Evolutionary conservation across 2,113 vertebrate genomes (phyloP).

Genomic region (Riparia riparia): DNA sequence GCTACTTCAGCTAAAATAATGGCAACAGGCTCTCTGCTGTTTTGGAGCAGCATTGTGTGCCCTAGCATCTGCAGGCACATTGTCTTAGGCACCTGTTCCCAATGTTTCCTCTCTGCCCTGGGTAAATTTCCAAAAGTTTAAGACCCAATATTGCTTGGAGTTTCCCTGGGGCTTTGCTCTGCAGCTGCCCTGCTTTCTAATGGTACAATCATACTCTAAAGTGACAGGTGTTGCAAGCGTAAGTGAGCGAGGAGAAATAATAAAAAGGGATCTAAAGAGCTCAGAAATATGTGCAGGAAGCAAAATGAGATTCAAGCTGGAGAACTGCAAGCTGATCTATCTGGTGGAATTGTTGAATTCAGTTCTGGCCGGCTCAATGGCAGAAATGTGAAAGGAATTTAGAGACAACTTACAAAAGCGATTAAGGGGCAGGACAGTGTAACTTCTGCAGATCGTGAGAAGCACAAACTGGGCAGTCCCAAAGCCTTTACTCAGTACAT

Average conservation of each 20-base stretch:
- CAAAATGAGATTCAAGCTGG: conserved; percentile 45
- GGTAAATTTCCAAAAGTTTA: background rate
- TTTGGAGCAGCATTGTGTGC: background rate
- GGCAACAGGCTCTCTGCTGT: no score
- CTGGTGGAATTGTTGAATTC: conserved; percentile 42
- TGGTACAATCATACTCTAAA: background rate
- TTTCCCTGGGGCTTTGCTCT: background rate
- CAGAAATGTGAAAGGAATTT: conserved; percentile 34
- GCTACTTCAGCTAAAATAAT: background rate
- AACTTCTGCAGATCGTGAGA: background rate
- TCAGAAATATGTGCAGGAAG: background rate
- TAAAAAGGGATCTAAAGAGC: conserved; percentile 54
- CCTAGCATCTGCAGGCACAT: background rate
- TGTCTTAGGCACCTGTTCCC: background rate
- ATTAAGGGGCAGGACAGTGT: background rate
- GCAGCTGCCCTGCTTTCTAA: conserved; percentile 21
- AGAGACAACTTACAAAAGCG: background rate
- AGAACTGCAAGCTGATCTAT: conserved; percentile 25
- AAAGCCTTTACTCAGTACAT: background rate
- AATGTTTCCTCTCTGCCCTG: background rate
- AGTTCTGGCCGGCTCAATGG: background rate
- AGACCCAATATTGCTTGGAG: background rate
- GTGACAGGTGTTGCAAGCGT: background rate
- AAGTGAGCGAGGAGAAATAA: conserved; percentile 19
- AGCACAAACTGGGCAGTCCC: background rate